A percentile compares a stretch with the other conserved stretches of the same genome.
phyloP scores from a whole-genome alignment of 2,797 vertebrate genomes.

The Rhodeus uyekii region DNA sequence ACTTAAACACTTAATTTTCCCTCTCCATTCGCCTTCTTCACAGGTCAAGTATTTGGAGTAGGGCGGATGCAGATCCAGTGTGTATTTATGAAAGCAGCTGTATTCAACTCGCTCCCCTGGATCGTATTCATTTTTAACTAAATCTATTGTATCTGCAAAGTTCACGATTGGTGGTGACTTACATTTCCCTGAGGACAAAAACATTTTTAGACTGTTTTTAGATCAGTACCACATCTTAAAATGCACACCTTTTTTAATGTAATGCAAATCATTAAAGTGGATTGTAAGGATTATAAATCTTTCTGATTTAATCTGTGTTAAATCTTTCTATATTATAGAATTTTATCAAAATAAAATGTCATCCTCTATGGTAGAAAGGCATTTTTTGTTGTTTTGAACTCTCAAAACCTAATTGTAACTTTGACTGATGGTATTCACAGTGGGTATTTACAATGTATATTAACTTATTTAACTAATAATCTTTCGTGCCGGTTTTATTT shows the following conservation, averaged over 20 bases:
- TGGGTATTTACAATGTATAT: too few species aligned
- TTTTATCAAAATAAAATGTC: too few species aligned
- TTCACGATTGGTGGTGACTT: background rate
- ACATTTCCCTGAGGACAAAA: background rate
- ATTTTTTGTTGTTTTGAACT: too few species aligned
- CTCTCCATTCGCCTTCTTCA: background rate
- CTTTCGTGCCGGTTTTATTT: too few species aligned
- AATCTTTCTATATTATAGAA: too few species aligned
- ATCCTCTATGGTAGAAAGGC: too few species aligned
- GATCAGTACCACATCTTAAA: background rate
- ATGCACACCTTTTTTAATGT: background rate
- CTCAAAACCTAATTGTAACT: too few species aligned
- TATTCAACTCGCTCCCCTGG: background rate
- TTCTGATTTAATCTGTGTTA: too few species aligned
- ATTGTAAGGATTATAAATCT: too few species aligned
- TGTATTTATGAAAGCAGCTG: background rate
- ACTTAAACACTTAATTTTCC: background rate
- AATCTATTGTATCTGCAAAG: background rate
- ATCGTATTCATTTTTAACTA: background rate
- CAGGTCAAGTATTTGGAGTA: background rate
- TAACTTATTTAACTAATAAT: too few species aligned
- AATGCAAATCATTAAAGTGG: background rate
- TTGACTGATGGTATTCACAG: too few species aligned
- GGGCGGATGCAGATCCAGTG: rapidly evolving
- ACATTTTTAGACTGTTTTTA: background rate